Evolutionary conservation across 2,797 vertebrate genomes (phyloP).

Genomic region (Hypotaenidia okinawae): DNA sequence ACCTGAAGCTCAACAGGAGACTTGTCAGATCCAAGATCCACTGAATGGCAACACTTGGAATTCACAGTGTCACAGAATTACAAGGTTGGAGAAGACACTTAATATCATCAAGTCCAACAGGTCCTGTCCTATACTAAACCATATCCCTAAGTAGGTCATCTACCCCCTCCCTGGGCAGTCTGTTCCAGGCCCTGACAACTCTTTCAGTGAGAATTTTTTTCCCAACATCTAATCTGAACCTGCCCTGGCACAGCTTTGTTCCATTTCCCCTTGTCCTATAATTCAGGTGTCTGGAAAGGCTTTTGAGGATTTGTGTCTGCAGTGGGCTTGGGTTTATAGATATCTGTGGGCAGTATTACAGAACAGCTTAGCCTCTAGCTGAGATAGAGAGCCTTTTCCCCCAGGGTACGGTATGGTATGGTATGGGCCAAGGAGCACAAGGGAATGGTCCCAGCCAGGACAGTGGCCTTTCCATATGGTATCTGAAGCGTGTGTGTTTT

Average conservation of each 20-base stretch:
- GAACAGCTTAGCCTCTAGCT: not conserved
- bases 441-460: not conserved
- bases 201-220: too few relatives aligned
- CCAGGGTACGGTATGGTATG: not conserved
- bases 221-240: too few relatives aligned
- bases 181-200: too few relatives aligned
- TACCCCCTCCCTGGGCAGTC: too few relatives aligned
- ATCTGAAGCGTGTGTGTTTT: rapidly evolving
- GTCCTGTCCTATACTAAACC: too few relatives aligned
- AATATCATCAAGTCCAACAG: too few relatives aligned
- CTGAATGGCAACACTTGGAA: not conserved
- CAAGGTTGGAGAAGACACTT: too few relatives aligned
- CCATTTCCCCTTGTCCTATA: too few relatives aligned
- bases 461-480: not conserved
- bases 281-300: not conserved
- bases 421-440: too few relatives aligned
- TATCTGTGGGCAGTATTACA: not conserved
- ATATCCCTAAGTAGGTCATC: too few relatives aligned
- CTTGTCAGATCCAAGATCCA: not conserved
- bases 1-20: not conserved
- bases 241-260: too few relatives aligned
- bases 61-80: too few relatives aligned
- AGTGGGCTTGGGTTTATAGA: not conserved
- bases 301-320: not conserved
- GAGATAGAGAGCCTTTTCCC: not conserved